These are phyloP conservation scores for Gephyroberyx darwinii DNA, from an alignment of 2,797 vertebrate genomes.

Conservation along the genomic window DNA sequence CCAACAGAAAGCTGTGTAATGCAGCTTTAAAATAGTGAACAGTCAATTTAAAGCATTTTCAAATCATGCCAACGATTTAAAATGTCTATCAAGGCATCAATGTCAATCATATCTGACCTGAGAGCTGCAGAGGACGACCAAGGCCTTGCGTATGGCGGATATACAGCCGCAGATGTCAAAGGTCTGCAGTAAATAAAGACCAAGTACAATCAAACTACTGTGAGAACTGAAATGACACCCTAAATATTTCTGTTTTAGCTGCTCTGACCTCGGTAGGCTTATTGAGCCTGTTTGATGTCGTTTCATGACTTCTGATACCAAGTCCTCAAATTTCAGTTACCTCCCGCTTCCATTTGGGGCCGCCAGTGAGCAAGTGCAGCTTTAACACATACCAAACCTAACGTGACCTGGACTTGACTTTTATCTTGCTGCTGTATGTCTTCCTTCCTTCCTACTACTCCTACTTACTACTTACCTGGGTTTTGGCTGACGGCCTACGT, in stretches of 20 bases:
- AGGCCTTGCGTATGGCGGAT: slow-evolving; percentile 89
- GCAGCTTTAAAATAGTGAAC: neutral
- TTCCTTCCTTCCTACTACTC: no score
- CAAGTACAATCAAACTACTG: neutral
- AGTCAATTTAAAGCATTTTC: neutral
- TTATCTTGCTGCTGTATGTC: slow-evolving; percentile 5
- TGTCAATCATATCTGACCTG: slow-evolving; percentile 89
- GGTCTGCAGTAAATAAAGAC: slow-evolving; percentile 82
- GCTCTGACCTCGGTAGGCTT: neutral
- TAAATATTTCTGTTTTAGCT: no score
- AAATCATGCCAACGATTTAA: no score
- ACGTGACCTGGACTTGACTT: slow-evolving; percentile 46
- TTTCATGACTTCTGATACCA: no score
- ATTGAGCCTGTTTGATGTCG: no score
- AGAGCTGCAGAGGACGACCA: slow-evolving; percentile 91
- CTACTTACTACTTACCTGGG: no score
- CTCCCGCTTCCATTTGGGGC: no score
- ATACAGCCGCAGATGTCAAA: slow-evolving; percentile 95
- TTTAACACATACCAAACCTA: slow-evolving; percentile 22
- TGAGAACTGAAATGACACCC: neutral
- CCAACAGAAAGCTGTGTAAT: no score
- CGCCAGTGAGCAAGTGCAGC: neutral
- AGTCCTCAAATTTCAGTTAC: neutral
- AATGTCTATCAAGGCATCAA: no score
- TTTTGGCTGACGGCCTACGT: neutral